Evolutionary conservation across 2,888 invertebrate species (phyloP).

Genomic region (Adineta ricciae): DNA sequence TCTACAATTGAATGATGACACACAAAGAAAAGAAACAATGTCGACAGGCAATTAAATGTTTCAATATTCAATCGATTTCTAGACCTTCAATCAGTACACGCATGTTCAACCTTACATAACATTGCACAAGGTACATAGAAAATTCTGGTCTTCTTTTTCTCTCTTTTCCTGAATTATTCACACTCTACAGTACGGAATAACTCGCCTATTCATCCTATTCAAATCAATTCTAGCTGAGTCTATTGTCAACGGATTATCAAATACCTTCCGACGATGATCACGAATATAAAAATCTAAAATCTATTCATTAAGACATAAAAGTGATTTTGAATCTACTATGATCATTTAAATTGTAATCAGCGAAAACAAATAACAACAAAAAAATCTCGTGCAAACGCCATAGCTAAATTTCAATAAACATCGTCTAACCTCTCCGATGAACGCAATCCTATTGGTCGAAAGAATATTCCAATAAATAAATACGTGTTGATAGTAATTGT

Average conservation of each 20-base stretch:
- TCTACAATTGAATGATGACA: neutral
- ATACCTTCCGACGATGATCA: too few species aligned
- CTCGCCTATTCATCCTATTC: too few species aligned
- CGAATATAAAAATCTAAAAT: too few species aligned
- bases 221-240: too few species aligned
- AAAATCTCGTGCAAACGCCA: neutral
- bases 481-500: neutral
- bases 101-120: neutral
- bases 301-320: too few species aligned
- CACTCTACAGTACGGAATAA: too few species aligned
- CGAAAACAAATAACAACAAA: neutral
- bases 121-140: neutral
- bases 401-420: neutral
- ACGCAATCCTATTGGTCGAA: neutral
- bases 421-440: neutral
- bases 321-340: neutral
- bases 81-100: neutral
- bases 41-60: too few species aligned
- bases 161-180: too few species aligned
- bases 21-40: too few species aligned
- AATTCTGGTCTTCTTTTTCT: too few species aligned
- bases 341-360: neutral
- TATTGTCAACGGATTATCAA: neutral
- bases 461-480: neutral
- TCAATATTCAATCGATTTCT: too few species aligned